phyloP scores from a whole-genome alignment of 2,113 vertebrate genomes.

The Furnarius figulus region DNA sequence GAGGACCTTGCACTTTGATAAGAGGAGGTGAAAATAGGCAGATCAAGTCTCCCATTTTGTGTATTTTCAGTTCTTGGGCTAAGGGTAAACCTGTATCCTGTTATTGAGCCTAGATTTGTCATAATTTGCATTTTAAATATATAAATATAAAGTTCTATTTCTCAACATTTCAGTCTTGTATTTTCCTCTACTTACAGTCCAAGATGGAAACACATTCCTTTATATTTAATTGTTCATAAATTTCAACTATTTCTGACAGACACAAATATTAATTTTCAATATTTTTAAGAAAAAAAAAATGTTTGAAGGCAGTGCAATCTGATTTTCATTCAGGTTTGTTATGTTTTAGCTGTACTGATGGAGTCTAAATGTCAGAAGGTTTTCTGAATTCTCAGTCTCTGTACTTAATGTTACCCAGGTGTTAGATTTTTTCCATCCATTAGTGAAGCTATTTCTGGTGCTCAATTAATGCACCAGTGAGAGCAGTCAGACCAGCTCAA shows the following conservation, averaged over 20 bases:
- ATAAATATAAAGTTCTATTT: not conserved
- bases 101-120: not conserved
- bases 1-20: not conserved
- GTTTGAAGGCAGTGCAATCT: not conserved
- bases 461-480: not conserved
- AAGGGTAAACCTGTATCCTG: not conserved
- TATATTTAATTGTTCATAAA: not conserved
- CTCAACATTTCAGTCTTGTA: not conserved
- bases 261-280: not conserved
- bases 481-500: not conserved
- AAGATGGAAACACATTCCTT: not conserved
- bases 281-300: not conserved
- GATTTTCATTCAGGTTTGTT: not conserved
- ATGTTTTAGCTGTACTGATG: not conserved
- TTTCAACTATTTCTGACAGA: not conserved
- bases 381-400: not conserved
- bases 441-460: not conserved
- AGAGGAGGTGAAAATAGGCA: not conserved
- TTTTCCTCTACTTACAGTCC: not conserved
- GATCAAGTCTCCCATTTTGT: not conserved
- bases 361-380: not conserved
- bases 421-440: not conserved
- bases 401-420: not conserved
- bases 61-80: not conserved
- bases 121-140: not conserved